Base-by-base conservation (phyloP, 2,888 invertebrate genomes). In the Odontocolon sp. region DNA sequence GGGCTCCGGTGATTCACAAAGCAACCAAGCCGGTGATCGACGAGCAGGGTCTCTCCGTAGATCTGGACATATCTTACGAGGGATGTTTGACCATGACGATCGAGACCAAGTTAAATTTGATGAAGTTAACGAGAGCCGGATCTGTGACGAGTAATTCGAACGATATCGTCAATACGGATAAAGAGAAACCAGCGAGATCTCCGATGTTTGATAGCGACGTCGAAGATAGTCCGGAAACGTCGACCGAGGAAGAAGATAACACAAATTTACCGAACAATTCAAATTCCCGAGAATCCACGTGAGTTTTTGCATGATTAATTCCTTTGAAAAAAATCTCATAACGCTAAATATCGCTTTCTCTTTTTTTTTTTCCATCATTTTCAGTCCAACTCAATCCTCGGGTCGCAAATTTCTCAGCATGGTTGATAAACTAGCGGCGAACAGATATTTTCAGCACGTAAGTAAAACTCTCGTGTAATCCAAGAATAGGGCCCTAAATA, bases 1-100 rank as follows among this genome's bases (percentile, higher is more conserved):
- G 93, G 31, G 92, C 95, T 16, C 96, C 96, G 14, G 89, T 93
- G 23, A 92, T 96, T 80, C 92, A 92, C 80, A 92, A 93, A 56
- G 93, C 94, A 63, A 91, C 92, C 11, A 91, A 92, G 77, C 97
- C 97, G 0, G 90, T 92, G 45, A 90, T 95, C 78, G 96, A 98
- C 91, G 94, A 95, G 81, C 93, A 95, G 86, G 98, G 98, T 36
- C 91, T 98, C 67, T 98, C 98, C 98, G 92, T 97, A 0, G 96
- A 98, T 90, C 91, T 97, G 9, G 95, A 96, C 86, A 90, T 97
- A 71, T 93, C 93, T 2, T 97, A 97, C 91, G 94, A 94, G 82
- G 97, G 97, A 57, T 93, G 93, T 80, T 93, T 96, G 42, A 93
- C 94, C 79, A 94, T 98, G 92, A 95, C 95, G 1, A 92, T 98